phyloP scores from a whole-genome alignment of 53 echinoderm and acorn worm genomes.

The Crossaster papposus region DNA sequence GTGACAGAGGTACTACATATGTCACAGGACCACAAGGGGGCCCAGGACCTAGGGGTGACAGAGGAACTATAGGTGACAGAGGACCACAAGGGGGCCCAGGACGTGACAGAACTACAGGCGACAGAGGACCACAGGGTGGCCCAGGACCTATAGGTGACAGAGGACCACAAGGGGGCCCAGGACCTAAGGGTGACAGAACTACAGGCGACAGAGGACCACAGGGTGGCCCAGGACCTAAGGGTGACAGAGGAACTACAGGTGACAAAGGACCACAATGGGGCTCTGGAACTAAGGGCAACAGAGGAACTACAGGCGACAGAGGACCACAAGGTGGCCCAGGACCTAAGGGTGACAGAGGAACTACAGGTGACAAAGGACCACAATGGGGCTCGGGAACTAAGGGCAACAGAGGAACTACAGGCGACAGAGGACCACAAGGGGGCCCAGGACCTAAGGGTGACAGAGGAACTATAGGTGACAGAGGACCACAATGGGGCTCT shows the following conservation, averaged over 20 bases:
- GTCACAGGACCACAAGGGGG: background rate
- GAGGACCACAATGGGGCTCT: no score
- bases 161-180: background rate
- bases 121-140: background rate
- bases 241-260: background rate
- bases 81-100: background rate
- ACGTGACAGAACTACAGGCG: background rate
- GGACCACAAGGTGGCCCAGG: no score
- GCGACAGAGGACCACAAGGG: background rate
- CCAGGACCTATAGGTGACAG: background rate
- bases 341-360: background rate
- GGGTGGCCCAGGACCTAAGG: constrained; percentile 5
- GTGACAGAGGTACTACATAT: background rate
- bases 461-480: background rate
- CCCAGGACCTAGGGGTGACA: constrained; percentile 8
- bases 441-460: constrained; percentile 13
- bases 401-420: background rate
- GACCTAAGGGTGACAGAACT: background rate
- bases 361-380: constrained; percentile 22
- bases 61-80: background rate
- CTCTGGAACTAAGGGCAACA: constrained; percentile 3
- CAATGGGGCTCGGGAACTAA: background rate
- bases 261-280: background rate
- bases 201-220: constrained; percentile 22
- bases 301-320: background rate